Conservation (phyloP, 2,888 invertebrate genomes). For the Plagodis dolabraria region DNA sequence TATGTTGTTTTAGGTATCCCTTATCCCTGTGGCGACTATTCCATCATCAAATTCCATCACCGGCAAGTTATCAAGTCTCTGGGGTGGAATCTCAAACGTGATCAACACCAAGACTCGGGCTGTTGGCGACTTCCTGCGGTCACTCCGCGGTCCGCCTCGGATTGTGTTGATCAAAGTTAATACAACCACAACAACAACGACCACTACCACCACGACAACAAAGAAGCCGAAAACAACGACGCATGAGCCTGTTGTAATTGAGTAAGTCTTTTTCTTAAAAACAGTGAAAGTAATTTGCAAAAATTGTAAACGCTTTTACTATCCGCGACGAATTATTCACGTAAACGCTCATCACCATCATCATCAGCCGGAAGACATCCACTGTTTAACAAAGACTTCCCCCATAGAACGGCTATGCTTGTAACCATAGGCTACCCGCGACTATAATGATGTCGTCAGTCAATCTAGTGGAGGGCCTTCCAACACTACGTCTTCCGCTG, state of each 20-base stretch:
- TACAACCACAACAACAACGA: constrained; percentile 15
- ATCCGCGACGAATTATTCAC: too few relatives aligned
- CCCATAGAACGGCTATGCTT: too few relatives aligned
- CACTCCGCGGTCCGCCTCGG: constrained; percentile 17
- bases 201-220: constrained; percentile 16
- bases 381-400: too few relatives aligned
- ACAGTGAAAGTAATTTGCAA: too few relatives aligned
- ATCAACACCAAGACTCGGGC: constrained; percentile 30
- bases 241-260: constrained; percentile 13
- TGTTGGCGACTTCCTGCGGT: constrained; percentile 20
- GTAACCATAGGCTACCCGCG: too few relatives aligned
- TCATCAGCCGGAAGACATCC: too few relatives aligned
- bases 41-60: constrained; percentile 7
- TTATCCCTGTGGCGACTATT: constrained; percentile 14
- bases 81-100: constrained; percentile 16
- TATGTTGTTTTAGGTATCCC: constrained; percentile 8
- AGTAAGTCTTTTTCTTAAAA: constrained; percentile 15
- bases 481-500: too few relatives aligned
- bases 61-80: constrained; percentile 17
- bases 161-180: constrained; percentile 21
- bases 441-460: too few relatives aligned
- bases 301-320: too few relatives aligned
- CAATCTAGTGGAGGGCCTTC: too few relatives aligned
- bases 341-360: too few relatives aligned
- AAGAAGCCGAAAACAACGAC: constrained; percentile 11